phyloP scores from a whole-genome alignment of 2,888 invertebrate genomes.

The Lycocerus yunnanus region DNA sequence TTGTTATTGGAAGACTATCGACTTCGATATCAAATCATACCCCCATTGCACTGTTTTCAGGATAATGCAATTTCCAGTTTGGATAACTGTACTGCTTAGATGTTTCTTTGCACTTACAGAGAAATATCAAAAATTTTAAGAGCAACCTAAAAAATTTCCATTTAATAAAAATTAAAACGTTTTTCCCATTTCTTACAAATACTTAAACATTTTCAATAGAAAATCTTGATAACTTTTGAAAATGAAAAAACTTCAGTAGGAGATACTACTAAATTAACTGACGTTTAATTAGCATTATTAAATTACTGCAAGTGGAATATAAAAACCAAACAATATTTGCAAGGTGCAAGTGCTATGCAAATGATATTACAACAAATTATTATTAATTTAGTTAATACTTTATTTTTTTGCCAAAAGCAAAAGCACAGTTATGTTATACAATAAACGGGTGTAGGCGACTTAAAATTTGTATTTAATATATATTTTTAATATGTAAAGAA shows the following conservation, averaged over 20 bases:
- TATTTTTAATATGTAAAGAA: too few relatives aligned
- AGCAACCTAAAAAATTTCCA: not conserved
- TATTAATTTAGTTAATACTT: not conserved
- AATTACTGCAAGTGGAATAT: not conserved
- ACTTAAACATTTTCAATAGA: not conserved
- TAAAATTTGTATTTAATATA: too few relatives aligned
- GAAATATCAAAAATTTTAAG: not conserved
- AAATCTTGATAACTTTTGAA: not conserved
- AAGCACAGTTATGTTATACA: too few relatives aligned
- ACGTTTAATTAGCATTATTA: not conserved
- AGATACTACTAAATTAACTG: not conserved
- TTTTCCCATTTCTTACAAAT: not conserved
- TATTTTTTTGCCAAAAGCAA: not conserved
- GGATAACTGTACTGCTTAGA: not conserved
- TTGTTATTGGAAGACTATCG: not conserved
- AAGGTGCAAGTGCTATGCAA: not conserved
- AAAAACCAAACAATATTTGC: not conserved
- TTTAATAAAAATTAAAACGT: not conserved
- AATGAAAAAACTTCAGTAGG: not conserved
- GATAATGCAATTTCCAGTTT: slow-evolving; percentile 16
- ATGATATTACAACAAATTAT: too few relatives aligned
- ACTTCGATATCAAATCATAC: slow-evolving; percentile 6
- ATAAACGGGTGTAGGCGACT: too few relatives aligned
- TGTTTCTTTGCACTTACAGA: not conserved
- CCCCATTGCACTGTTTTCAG: slow-evolving; percentile 11